These are phyloP conservation scores for Neodontobutis hainanensis DNA, from an alignment of 2,113 vertebrate species.

Conservation along the genomic window DNA sequence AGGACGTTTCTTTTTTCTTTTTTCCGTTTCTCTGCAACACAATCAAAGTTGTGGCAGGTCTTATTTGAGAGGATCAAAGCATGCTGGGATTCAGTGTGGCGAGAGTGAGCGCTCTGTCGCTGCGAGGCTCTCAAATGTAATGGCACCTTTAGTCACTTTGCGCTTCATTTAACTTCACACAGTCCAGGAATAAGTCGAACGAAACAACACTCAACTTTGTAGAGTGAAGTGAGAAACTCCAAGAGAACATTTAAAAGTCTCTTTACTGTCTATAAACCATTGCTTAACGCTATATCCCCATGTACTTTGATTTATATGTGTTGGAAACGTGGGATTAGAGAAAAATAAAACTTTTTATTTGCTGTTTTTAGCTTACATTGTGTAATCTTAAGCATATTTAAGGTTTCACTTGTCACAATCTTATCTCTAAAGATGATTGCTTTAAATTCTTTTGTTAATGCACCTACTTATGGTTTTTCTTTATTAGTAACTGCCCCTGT, in stretches of 20 bases:
- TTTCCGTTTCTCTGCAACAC: neutral
- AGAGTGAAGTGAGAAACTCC: neutral
- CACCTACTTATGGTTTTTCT: too few species aligned
- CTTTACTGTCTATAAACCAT: neutral
- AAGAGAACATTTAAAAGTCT: neutral
- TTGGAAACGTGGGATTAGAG: too few species aligned
- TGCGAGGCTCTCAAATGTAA: conserved; percentile 3
- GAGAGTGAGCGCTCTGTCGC: conserved; percentile 23
- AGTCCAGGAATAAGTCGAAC: neutral
- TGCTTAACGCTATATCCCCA: neutral
- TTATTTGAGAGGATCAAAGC: conserved; percentile 45
- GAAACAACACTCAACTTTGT: neutral
- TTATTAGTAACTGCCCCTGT: too few species aligned
- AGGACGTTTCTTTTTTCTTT: conserved; percentile 3
- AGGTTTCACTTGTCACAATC: too few species aligned
- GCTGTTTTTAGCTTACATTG: too few species aligned
- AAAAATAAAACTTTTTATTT: too few species aligned
- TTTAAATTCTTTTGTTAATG: too few species aligned
- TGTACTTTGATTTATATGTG: neutral
- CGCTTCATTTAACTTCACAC: conserved; percentile 23
- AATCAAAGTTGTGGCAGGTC: conserved; percentile 15
- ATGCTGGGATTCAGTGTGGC: conserved; percentile 25
- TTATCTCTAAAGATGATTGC: too few species aligned
- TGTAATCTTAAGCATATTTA: too few species aligned
- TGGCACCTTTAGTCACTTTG: conserved; percentile 35